Evolutionary conservation across 2,888 invertebrate species (phyloP).

Genomic region (Neoitamus cyanurus): DNA sequence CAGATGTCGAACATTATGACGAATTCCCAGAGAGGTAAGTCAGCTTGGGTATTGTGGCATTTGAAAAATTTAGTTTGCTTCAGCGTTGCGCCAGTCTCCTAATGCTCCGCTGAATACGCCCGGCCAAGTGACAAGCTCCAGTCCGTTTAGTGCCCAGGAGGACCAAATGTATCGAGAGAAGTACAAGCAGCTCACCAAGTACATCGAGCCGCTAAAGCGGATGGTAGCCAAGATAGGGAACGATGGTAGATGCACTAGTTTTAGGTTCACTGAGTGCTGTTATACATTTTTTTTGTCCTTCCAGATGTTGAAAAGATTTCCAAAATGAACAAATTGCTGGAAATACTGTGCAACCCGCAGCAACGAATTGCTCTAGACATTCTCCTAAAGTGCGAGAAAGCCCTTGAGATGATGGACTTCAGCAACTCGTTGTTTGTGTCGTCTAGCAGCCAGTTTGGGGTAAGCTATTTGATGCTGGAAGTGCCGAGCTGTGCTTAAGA

Average conservation of each 20-base stretch:
- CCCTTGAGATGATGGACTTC: slow-evolving; percentile 78
- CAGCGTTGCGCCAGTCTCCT: slow-evolving; percentile 80
- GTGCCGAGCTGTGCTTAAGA: not conserved
- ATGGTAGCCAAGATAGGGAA: slow-evolving; percentile 91
- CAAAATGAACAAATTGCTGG: slow-evolving; percentile 94
- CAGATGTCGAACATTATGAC: slow-evolving; percentile 72
- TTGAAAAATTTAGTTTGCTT: not conserved
- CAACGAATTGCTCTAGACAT: slow-evolving; percentile 91
- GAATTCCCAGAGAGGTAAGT: slow-evolving; percentile 67
- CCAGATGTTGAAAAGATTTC: slow-evolving; percentile 88
- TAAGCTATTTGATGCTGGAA: slow-evolving; percentile 53
- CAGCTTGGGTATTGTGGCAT: too few relatives aligned
- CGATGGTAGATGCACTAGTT: slow-evolving; percentile 72
- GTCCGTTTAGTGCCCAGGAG: slow-evolving; percentile 78
- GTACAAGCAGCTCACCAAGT: slow-evolving; percentile 91
- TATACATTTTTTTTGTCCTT: slow-evolving; percentile 43
- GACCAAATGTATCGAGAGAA: slow-evolving; percentile 94
- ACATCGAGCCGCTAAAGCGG: slow-evolving; percentile 89
- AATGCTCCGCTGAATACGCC: slow-evolving; percentile 87
- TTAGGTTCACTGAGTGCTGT: too few relatives aligned
- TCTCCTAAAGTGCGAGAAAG: slow-evolving; percentile 91
- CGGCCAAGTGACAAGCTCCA: slow-evolving; percentile 68
- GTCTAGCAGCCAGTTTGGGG: slow-evolving; percentile 62
- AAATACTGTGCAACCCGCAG: slow-evolving; percentile 89
- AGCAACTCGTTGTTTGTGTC: slow-evolving; percentile 51